Evolutionary conservation across 1,140 invertebrate genomes (phyloP), one percentile per base, ranked within the genome.

Genomic region (Heterodera schachtii): DNA sequence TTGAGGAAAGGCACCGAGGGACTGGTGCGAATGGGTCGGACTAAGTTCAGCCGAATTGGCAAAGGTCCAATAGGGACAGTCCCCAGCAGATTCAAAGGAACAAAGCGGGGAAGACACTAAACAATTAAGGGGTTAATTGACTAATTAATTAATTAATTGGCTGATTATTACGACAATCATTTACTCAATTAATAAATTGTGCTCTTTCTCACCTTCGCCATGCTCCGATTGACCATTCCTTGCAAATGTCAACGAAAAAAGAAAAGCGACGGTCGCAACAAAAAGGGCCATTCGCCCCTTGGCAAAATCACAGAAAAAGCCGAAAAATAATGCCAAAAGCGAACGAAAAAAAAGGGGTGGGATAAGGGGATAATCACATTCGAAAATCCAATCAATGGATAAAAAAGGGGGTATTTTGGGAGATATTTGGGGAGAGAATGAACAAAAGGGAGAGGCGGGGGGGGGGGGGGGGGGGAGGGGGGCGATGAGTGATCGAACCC

Each of bases 31-130:
- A 67, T 46, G 16, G 60, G 44, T 49, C 75, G 43, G 43, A 19
- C 21, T 21, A n/a, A 84, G 67, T 31, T 84, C 77, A 16, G 79
- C 49, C 31, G 85, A 84, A 70, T 81, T 84, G 46, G 71, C 64
- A 46, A 85, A 84, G 46, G 19, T 44, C 83, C 83, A 84, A 60
- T 78, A 81, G 57, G 69, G 69, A 41, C 69, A 71, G 69, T 41
- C 41, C 8, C 31, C 11, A 1, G 31, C 69, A 11, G 69, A 71
- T 41, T 71, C 69, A 71, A 71, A 71, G 3, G 69, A 71, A 46
- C 69, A 71, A 11, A 71, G 31, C 57, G 47, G 31, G 31, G 31
- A 6, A 47, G 57, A 74, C n/a, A 31, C 73, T 74, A 21, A 46
- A 21, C 80, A 82, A 52, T 13, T 13, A 52, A 52, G 49, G 8